Evolutionary conservation across 2,797 vertebrate species (phyloP), one percentile per base, ranked within the genome.

Genomic region (Myotis planiceps): DNA sequence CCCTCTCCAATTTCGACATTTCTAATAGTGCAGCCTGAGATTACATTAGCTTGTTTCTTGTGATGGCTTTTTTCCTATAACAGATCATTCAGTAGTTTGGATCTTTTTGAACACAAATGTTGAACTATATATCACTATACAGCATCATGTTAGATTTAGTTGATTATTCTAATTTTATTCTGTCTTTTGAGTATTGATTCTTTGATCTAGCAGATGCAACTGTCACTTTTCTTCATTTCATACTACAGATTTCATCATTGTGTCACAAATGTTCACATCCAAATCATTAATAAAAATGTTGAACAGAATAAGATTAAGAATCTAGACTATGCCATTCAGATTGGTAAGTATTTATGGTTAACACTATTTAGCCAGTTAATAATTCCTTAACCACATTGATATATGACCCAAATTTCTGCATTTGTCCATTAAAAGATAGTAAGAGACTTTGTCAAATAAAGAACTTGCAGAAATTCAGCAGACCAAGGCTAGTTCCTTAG

Each of bases 131-230:
- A 60, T 63, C 45, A 58, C n/a, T 94, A 5, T 90, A 79, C 72
- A 85, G 34, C 9, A 47, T 42, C 13, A 1, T 72, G 16, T 88
- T 76, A 82, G 49, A 68, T 55, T 47, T 92, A 82, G 21, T 92
- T 92, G 19, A 87, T 83, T 84, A 53, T 84, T 78, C 16, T 82
- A 92, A 69, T 95, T 83, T 78, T 23, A 75, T 83, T 83, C 23
- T 9, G 29, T 71, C 60, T 76, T 88, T 88, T 34, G n/a, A 76
- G 69, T 76, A 80, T 14, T 37, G 72, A 78, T 91, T 66, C 32
- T 91, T 95, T 66, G 27, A 49, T 91, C 21, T 66, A 94, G 51
- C 32, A 60, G 49, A 84, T 83, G 7, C 42, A 87, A 4, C 21
- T 58, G 37, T 90, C 75, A 55, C 14, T 71, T 86, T 94, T 63